A percentile compares a stretch with the other conserved stretches of the same genome.
These are phyloP conservation scores for Hydropsyche tenuis DNA, from an alignment of 1,140 invertebrate genomes.

Conservation along the genomic window DNA sequence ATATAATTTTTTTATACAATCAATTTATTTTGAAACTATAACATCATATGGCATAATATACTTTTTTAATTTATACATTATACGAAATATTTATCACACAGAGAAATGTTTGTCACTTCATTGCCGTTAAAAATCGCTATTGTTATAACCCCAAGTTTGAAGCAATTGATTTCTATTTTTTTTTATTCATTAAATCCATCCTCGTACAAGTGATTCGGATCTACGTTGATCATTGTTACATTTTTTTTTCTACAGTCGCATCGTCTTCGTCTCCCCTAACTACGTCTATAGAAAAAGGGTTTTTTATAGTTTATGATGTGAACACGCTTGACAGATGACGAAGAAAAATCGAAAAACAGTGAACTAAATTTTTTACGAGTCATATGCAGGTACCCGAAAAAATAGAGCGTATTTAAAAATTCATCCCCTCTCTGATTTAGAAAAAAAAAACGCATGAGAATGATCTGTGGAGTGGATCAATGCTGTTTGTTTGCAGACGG, in stretches of 20 bases:
- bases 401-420: conserved; percentile 48
- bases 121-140: conserved; percentile 26
- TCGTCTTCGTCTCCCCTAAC: conserved; percentile 5
- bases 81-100: too few relatives aligned
- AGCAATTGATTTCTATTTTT: conserved; percentile 37
- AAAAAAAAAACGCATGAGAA: conserved; percentile 20
- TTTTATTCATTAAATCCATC: conserved; percentile 33
- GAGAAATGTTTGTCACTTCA: conserved; percentile 18
- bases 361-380: conserved; percentile 46
- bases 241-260: conserved; percentile 14
- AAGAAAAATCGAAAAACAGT: conserved; percentile 51
- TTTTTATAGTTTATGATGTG: conserved; percentile 48
- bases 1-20: too few relatives aligned
- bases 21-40: too few relatives aligned
- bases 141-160: conserved; percentile 15
- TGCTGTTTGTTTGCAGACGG: conserved; percentile 45
- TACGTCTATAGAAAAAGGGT: conserved; percentile 34
- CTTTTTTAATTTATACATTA: too few relatives aligned
- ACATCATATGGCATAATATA: too few relatives aligned
- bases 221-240: conserved; percentile 42
- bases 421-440: conserved; percentile 29
- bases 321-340: conserved; percentile 48
- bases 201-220: conserved; percentile 31
- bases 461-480: background rate
- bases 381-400: conserved; percentile 36